Percentiles rank a stretch among this genome's conserved stretches.
phyloP scores from a whole-genome alignment of 2,888 invertebrate species.

The Noctua janthe region DNA sequence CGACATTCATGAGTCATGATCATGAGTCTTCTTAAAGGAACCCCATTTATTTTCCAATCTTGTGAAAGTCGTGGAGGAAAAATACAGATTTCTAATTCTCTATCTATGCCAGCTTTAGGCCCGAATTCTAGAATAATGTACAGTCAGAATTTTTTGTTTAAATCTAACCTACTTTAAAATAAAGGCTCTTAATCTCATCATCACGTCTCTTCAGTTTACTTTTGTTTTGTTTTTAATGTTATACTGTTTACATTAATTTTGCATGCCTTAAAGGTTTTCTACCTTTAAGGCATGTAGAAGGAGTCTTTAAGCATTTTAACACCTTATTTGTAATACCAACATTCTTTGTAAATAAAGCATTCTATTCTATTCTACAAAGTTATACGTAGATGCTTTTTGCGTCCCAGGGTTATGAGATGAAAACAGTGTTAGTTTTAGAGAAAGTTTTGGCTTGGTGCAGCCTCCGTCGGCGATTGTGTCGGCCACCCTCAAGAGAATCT shows the following conservation, averaged over 20 bases:
- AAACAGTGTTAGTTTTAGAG: conserved; percentile 35
- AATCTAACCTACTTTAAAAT: neutral
- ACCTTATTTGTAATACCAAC: neutral
- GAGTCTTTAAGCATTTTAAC: neutral
- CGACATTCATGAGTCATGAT: neutral
- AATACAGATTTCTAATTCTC: neutral
- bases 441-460: conserved; percentile 37
- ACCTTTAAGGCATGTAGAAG: neutral
- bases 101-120: neutral
- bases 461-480: conserved; percentile 34
- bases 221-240: too few relatives aligned
- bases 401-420: conserved; percentile 1
- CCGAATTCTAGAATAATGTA: neutral
- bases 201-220: too few relatives aligned
- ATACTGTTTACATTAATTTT: neutral
- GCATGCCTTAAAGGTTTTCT: neutral
- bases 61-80: neutral
- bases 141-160: neutral
- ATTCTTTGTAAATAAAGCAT: neutral
- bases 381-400: neutral
- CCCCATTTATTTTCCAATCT: too few relatives aligned
- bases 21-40: neutral
- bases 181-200: too few relatives aligned
- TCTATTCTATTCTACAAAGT: conserved; percentile 7
- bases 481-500: conserved; percentile 65